Percentiles rank a stretch among this genome's conserved stretches.
Conservation (phyloP, 2,113 vertebrate species). For the Pseudopodoces humilis region DNA sequence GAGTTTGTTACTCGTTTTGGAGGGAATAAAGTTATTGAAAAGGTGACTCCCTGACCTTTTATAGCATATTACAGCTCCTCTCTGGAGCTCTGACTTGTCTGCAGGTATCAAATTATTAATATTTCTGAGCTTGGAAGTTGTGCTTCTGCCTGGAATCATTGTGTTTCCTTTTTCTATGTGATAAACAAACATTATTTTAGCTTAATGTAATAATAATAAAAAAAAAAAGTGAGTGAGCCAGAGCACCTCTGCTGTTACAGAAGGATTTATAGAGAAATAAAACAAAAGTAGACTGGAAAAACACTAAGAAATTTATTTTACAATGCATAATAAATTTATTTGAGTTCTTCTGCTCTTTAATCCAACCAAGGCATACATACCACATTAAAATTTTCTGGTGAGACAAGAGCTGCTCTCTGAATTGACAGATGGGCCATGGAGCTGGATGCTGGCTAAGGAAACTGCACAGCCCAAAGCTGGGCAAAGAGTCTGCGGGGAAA, state of each 20-base stretch:
- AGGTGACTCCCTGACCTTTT: constrained; percentile 73
- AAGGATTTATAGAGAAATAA: neutral
- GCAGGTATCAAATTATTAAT: neutral
- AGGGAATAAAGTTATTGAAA: constrained; percentile 98
- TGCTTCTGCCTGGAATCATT: neutral
- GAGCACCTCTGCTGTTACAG: neutral
- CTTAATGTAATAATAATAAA: neutral
- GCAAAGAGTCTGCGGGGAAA: neutral
- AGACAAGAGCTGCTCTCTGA: neutral
- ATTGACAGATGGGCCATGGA: neutral
- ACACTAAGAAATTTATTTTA: neutral
- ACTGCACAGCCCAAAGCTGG: neutral
- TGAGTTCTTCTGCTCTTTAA: neutral
- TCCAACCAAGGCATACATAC: neutral
- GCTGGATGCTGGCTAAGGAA: neutral
- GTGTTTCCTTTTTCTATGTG: neutral
- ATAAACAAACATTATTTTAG: neutral
- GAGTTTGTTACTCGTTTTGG: constrained; percentile 98
- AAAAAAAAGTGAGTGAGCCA: neutral
- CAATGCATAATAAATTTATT: neutral
- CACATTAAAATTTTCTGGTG: neutral
- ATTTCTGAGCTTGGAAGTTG: neutral
- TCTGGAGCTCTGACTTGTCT: neutral
- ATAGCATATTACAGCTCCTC: neutral
- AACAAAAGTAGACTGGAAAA: neutral